Base-by-base conservation (phyloP, 2,113 vertebrate species). In the Oplegnathus fasciatus region DNA sequence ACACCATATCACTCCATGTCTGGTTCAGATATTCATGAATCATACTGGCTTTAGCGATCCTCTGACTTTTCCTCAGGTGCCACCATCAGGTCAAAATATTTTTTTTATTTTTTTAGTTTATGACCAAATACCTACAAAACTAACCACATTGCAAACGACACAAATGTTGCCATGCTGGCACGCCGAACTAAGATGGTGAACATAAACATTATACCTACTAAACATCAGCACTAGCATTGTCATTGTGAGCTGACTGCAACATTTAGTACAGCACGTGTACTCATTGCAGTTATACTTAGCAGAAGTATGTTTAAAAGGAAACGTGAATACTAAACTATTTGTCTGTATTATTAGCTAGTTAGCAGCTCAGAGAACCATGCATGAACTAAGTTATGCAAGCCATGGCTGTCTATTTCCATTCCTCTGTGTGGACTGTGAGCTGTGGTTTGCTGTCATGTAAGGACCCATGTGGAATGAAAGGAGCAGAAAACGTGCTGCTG, bases 401-500 rank as follows among this genome's bases (percentile, higher is more conserved):
- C n/a, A 73, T 15, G 61, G 24, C 54, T 80, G 80, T 85, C 72
- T 90, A 75, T 82, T 86, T 88, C 58, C 46, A 48, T 81, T 69
- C 58, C 61, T 70, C 40, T 68, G 68, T 80, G 69, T 57, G 60
- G 73, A 88, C 82, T 81, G 69, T 6, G 70, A 71, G 81, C 34
- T 89, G 85, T 72, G 90, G 86, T 86, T 89, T 77, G 57, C 46
- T 86, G 78, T 83, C 87, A 91, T 80, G 62, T 82, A 42, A 60
- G 62, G 76, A 71, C 32, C 78, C 80, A 64, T 78, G 83, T 85
- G 74, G 75, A 88, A 86, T 87, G 57, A 90, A 80, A 90, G 80
- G 71, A 73, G 75, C 86, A 75, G 64, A 83, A 79, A 89, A 80
- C 71, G 48, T 82, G 83, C 67, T 76, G 40, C 81, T 85, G 72